Percentiles rank a stretch among this genome's conserved stretches.
phyloP scores from a whole-genome alignment of 2,797 vertebrate species.

The Oryzias dopingdopingensis region DNA sequence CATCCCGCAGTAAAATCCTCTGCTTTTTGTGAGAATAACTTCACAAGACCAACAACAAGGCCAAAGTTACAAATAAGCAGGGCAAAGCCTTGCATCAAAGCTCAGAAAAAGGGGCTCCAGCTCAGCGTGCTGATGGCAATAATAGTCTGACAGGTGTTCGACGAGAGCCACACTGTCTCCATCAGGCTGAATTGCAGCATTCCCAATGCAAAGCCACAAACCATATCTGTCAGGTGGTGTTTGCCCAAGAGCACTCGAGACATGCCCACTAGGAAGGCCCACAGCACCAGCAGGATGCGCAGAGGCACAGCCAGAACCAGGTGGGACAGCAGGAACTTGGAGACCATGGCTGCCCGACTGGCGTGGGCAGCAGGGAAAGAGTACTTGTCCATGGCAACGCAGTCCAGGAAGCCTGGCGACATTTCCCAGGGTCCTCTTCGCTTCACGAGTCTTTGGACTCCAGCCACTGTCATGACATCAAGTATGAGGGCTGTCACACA shows the following conservation, averaged over 20 bases:
- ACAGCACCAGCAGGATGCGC: slow-evolving; percentile 89
- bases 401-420: slow-evolving; percentile 86
- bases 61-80: slow-evolving; percentile 35
- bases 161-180: slow-evolving; percentile 94
- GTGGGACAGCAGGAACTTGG: slow-evolving; percentile 95
- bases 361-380: slow-evolving; percentile 92
- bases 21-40: slow-evolving; percentile 24
- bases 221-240: slow-evolving; percentile 91
- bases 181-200: slow-evolving; percentile 92
- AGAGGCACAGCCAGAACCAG: slow-evolving; percentile 93
- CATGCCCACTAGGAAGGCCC: slow-evolving; percentile 91
- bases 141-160: slow-evolving; percentile 90
- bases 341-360: slow-evolving; percentile 92
- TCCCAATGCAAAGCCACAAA: slow-evolving; percentile 89
- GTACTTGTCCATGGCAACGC: slow-evolving; percentile 89
- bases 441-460: slow-evolving; percentile 91
- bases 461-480: slow-evolving; percentile 88
- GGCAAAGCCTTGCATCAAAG: slow-evolving; percentile 20
- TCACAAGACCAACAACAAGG: slow-evolving; percentile 5
- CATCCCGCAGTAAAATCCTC: slow-evolving; percentile 22
- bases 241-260: slow-evolving; percentile 90
- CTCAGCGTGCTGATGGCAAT: slow-evolving; percentile 87
- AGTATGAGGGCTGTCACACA: slow-evolving; percentile 83
- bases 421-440: slow-evolving; percentile 87
- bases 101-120: slow-evolving; percentile 77